Base-by-base conservation (phyloP, 2,888 invertebrate genomes). In the Globia sparganii region DNA sequence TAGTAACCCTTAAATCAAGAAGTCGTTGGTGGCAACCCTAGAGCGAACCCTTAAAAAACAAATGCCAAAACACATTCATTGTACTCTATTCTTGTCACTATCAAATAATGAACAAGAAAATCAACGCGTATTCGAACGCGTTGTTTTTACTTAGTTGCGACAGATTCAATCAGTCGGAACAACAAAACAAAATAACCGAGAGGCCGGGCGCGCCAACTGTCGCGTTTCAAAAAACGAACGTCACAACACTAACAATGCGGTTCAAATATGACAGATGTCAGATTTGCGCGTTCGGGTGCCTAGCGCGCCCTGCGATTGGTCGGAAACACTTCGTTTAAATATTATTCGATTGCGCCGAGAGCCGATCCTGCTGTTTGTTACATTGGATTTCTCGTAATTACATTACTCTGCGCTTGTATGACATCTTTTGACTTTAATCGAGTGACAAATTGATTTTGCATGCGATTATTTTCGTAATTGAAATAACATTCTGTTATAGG, bases 191-290 rank as follows among this genome's bases (percentile, higher is more conserved):
- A 87, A 88, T 83, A 84, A 85, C 85, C 80, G 75, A 83, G 81
- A 87, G 89, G 82, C 88, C 93, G 91, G 94, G 94, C 93, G 92
- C 91, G 88, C 93, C 96, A 95, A 94, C 93, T 95, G 95, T 93
- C 94, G 91, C 88, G 86, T 88, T 90, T 90, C 92, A 94, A 94
- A 94, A 95, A 94, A 92, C 90, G 91, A 93, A 94, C 91, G 91
- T 91, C 93, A 91, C 90, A 93, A 91, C 91, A 91, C 91, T 91
- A 92, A 88, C 88, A 88, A 88, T 88, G 89, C 85, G 93, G 92
- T 91, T 89, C 91, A 91, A 93, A 93, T 92, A 91, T 95, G 96
- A 95, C 96, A 96, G 94, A 94, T 96, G 96, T 95, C 95, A 95
- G 94, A 93, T 94, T 93, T 93, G 92, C 87, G 89, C 91, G 89